Evolutionary conservation across 2,113 vertebrate genomes (phyloP).

Genomic region (Myxocyprinus asiaticus): DNA sequence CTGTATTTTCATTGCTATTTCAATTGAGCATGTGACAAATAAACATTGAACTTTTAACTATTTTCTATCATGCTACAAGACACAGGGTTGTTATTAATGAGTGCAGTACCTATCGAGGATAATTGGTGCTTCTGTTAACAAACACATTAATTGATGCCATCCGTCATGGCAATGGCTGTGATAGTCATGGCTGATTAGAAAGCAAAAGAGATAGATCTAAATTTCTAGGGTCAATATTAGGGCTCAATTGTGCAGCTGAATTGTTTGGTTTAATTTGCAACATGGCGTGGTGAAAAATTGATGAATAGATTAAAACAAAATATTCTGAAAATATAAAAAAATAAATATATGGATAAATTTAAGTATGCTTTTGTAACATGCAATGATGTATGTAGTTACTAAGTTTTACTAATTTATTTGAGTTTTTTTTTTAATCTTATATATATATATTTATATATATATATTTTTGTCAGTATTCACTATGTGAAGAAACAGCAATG

Average conservation of each 20-base stretch:
- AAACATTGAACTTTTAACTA: too few relatives aligned
- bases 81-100: slow-evolving; percentile 33
- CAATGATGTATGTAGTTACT: background rate
- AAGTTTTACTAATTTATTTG: too few relatives aligned
- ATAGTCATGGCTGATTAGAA: slow-evolving; percentile 9
- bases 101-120: background rate
- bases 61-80: background rate
- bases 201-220: background rate
- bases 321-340: background rate
- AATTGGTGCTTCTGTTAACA: slow-evolving; percentile 33
- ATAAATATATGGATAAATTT: background rate
- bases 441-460: too few relatives aligned
- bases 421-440: too few relatives aligned
- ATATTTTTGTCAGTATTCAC: background rate
- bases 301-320: background rate
- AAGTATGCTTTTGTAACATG: background rate
- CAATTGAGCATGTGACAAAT: too few relatives aligned
- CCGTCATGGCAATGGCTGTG: slow-evolving; percentile 9
- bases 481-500: background rate
- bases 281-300: background rate
- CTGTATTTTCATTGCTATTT: too few relatives aligned
- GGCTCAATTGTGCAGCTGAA: background rate
- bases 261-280: background rate
- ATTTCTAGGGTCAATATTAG: background rate
- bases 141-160: slow-evolving; percentile 33